Percentiles rank a stretch among this genome's conserved stretches.
phyloP scores from a whole-genome alignment of 2,888 invertebrate species.

The Salticus scenicus region DNA sequence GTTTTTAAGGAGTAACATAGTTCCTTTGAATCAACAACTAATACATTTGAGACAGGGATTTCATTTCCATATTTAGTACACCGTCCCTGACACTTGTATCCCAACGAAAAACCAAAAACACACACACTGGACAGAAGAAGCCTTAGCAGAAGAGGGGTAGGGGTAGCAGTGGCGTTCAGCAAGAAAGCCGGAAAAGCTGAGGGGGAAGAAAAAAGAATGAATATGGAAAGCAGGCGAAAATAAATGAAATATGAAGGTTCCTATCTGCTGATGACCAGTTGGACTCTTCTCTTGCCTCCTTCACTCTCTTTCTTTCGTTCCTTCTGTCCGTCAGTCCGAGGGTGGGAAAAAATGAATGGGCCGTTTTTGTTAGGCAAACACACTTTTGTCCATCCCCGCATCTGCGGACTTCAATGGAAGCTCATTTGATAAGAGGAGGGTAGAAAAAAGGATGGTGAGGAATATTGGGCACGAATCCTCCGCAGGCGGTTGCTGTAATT shows the following conservation, averaged over 20 bases:
- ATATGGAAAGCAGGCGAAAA: slow-evolving; percentile 65
- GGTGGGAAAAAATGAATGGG: slow-evolving; percentile 35
- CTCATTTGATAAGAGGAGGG: slow-evolving; percentile 53
- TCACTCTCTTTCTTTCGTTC: slow-evolving; percentile 32
- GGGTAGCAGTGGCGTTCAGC: background rate
- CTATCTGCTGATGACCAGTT: slow-evolving; percentile 68
- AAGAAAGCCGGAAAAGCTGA: background rate
- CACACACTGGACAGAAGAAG: slow-evolving; percentile 11
- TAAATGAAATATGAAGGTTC: slow-evolving; percentile 69
- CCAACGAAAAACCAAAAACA: slow-evolving; percentile 14
- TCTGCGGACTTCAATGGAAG: slow-evolving; percentile 29
- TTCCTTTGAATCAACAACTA: too few species aligned
- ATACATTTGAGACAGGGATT: too few species aligned
- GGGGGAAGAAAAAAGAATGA: slow-evolving; percentile 19
- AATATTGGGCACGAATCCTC: slow-evolving; percentile 45
- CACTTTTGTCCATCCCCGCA: slow-evolving; percentile 52
- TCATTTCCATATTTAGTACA: slow-evolving; percentile 42
- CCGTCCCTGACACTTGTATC: slow-evolving; percentile 52
- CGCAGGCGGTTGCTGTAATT: slow-evolving; percentile 59
- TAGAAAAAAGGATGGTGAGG: slow-evolving; percentile 20
- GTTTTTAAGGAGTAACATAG: too few species aligned
- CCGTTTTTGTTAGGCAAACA: slow-evolving; percentile 66
- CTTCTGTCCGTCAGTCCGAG: slow-evolving; percentile 26
- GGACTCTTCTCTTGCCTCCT: slow-evolving; percentile 15
- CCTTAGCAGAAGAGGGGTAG: background rate